Conservation (phyloP, 2,888 invertebrate species). For the Cryptus viduatorius region DNA sequence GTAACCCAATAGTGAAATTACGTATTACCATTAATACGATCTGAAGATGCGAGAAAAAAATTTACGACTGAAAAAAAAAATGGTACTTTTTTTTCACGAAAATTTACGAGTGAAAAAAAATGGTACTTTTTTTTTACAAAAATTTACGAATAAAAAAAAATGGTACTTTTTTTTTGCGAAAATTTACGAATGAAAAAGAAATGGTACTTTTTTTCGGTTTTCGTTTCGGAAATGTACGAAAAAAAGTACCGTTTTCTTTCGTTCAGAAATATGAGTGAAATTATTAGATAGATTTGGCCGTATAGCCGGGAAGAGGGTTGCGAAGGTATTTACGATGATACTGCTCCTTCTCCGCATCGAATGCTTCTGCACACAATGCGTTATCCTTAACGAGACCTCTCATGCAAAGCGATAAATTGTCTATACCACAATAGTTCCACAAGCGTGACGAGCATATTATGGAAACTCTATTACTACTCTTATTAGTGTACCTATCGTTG, state of each 20-base stretch:
- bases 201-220: not conserved
- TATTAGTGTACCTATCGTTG: slow-evolving; percentile 3
- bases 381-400: not conserved
- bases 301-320: not conserved
- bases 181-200: too few species aligned
- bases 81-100: not conserved
- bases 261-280: not conserved
- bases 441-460: not conserved
- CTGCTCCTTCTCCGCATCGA: not conserved
- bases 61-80: not conserved
- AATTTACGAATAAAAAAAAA: too few species aligned
- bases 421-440: not conserved
- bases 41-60: not conserved
- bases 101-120: too few species aligned
- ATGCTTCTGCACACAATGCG: not conserved
- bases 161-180: not conserved
- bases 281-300: not conserved
- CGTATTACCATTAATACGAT: not conserved
- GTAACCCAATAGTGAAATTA: not conserved
- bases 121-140: not conserved
- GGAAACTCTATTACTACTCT: slow-evolving; percentile 5
- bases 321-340: not conserved
- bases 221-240: not conserved
- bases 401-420: not conserved
- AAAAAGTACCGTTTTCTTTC: not conserved